Conservation (phyloP, 2,888 invertebrate genomes). For the Eupeodes luniger region DNA sequence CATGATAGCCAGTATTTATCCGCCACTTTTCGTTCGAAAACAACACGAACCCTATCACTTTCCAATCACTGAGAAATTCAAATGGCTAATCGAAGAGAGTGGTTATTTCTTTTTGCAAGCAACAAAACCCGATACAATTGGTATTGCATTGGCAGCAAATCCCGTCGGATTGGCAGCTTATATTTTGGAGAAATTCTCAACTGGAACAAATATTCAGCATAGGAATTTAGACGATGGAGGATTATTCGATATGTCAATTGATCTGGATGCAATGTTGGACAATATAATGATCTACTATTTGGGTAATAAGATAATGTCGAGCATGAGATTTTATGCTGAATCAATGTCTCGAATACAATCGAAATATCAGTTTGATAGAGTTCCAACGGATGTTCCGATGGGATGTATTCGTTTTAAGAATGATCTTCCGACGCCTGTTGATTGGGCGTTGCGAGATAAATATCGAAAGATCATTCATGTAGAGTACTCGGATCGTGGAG, state of each 20-base stretch:
- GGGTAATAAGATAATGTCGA: conserved; percentile 89
- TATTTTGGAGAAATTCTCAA: conserved; percentile 92
- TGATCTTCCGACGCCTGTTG: conserved; percentile 79
- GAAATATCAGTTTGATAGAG: conserved; percentile 81
- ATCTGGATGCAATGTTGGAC: conserved; percentile 89
- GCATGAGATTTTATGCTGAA: conserved; percentile 91
- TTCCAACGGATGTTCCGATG: conserved; percentile 79
- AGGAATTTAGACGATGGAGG: conserved; percentile 87
- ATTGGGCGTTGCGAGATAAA: conserved; percentile 79
- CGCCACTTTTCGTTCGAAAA: conserved; percentile 85
- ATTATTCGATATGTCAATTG: conserved; percentile 86
- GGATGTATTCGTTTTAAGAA: conserved; percentile 81
- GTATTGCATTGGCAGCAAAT: conserved; percentile 89
- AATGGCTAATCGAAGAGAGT: conserved; percentile 80
- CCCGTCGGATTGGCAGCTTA: conserved; percentile 93
- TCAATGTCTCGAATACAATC: conserved; percentile 82
- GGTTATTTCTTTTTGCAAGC: conserved; percentile 90
- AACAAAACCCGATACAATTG: conserved; percentile 93
- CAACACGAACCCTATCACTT: conserved; percentile 82
- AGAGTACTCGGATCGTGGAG: conserved; percentile 79
- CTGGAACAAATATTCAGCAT: conserved; percentile 87
- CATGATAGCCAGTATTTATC: conserved; percentile 85
- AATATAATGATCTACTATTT: conserved; percentile 94
- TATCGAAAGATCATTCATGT: conserved; percentile 80
- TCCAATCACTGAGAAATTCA: conserved; percentile 80